A percentile compares a stretch with the other conserved stretches of the same genome.
phyloP scores from a whole-genome alignment of 1,140 invertebrate species.

The Drosophila oshimai region DNA sequence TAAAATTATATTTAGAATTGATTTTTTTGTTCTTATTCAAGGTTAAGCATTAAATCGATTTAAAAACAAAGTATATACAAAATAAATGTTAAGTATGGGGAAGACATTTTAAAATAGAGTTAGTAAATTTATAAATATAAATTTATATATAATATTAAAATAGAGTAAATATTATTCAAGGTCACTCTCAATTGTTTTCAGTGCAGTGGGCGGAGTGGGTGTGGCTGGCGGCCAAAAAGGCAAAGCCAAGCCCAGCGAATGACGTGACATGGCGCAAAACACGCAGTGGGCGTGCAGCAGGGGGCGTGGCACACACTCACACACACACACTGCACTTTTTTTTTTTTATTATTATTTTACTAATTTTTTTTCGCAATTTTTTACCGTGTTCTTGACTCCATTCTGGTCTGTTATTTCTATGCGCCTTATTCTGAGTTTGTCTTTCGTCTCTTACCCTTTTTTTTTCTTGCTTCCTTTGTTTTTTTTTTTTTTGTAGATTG shows the following conservation, averaged over 20 bases:
- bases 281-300: conserved; percentile 53
- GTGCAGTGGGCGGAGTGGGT: not conserved
- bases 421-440: conserved; percentile 47
- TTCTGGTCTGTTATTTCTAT: conserved; percentile 55
- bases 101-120: too few species aligned
- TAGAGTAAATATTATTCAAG: not conserved
- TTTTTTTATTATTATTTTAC: conserved; percentile 16
- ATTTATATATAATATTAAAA: too few species aligned
- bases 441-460: conserved; percentile 27
- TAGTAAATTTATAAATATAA: too few species aligned
- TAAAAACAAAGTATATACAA: too few species aligned
- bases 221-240: conserved; percentile 39
- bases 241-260: conserved; percentile 50
- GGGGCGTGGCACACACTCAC: conserved; percentile 50
- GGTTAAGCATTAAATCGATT: too few species aligned
- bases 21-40: too few species aligned
- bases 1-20: too few species aligned
- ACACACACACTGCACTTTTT: conserved; percentile 30
- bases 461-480: too few species aligned
- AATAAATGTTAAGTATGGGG: too few species aligned
- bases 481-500: conserved; percentile 49
- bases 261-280: conserved; percentile 76
- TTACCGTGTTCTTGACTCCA: conserved; percentile 14
- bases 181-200: not conserved
- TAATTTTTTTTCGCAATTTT: conserved; percentile 14